These are phyloP conservation scores for Onychomys torridus DNA, from an alignment of 2,797 vertebrate genomes.

Conservation along the genomic window DNA sequence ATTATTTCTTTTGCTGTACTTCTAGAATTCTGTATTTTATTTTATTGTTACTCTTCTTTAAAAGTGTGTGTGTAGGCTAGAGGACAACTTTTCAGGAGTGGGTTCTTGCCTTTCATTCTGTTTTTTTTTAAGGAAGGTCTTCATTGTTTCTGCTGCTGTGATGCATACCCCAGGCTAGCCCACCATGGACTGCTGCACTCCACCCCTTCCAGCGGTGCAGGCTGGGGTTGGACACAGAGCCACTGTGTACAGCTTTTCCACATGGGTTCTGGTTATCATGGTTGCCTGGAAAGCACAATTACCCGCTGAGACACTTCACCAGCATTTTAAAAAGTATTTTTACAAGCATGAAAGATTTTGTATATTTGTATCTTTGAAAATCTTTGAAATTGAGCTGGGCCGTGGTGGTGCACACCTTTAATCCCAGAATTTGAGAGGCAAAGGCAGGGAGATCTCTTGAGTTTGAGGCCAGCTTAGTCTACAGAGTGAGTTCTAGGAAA, in stretches of 20 bases:
- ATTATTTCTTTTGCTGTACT: neutral
- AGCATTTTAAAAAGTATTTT: neutral
- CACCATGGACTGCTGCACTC: neutral
- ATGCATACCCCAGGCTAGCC: neutral
- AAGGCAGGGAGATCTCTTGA: neutral
- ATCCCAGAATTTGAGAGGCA: neutral
- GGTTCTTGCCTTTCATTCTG: neutral
- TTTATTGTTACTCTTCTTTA: neutral
- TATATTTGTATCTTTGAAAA: constrained; percentile 15
- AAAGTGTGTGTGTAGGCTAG: neutral
- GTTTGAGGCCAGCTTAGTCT: neutral
- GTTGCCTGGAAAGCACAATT: neutral
- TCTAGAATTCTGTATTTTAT: neutral
- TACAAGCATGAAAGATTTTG: constrained; percentile 25
- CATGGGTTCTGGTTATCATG: neutral
- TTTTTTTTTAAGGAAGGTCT: neutral
- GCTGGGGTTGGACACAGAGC: neutral
- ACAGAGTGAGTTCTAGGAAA: neutral
- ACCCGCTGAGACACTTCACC: neutral
- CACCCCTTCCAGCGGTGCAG: neutral
- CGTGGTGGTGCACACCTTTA: neutral
- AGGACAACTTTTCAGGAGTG: neutral
- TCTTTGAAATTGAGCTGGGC: constrained; percentile 6
- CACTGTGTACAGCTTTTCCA: neutral
- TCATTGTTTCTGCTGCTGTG: neutral